Conservation (phyloP, 2,888 invertebrate species). For the Nipponacmea schrenckii region DNA sequence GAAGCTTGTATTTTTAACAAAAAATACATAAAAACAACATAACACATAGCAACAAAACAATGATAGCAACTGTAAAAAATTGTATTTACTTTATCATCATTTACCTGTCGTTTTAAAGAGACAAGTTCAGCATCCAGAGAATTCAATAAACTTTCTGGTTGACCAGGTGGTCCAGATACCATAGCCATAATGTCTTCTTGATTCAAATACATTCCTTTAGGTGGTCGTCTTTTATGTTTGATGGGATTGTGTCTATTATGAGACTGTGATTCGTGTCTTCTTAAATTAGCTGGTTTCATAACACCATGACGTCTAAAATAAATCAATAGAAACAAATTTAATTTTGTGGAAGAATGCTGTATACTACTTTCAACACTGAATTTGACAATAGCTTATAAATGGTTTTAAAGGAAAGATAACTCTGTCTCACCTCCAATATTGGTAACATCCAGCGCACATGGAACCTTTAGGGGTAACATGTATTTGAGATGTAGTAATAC, state of each 20-base stretch:
- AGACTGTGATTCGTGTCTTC: slow-evolving; percentile 56
- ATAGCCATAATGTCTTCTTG: slow-evolving; percentile 94
- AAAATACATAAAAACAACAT: not conserved
- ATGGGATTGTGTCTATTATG: slow-evolving; percentile 53
- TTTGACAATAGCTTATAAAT: too few species aligned
- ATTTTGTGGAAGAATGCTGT: too few species aligned
- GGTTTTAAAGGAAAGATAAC: too few species aligned
- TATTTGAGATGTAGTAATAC: slow-evolving; percentile 79
- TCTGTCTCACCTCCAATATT: slow-evolving; percentile 77
- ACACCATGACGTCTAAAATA: slow-evolving; percentile 55
- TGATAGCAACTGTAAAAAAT: not conserved
- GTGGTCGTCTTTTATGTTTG: slow-evolving; percentile 80
- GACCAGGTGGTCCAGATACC: slow-evolving; percentile 80
- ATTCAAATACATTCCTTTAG: slow-evolving; percentile 96
- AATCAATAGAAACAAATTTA: not conserved
- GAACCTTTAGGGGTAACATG: slow-evolving; percentile 75
- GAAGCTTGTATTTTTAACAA: not conserved
- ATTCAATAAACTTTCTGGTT: slow-evolving; percentile 86
- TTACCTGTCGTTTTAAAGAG: slow-evolving; percentile 95
- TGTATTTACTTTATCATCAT: slow-evolving; percentile 64
- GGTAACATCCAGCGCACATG: slow-evolving; percentile 85
- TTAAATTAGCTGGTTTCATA: slow-evolving; percentile 54
- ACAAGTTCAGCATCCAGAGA: slow-evolving; percentile 94
- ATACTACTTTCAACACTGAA: too few species aligned
- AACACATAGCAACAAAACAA: not conserved